These are phyloP conservation scores for Dasysyrphus tricinctus DNA, from an alignment of 2,888 invertebrate species.

Conservation along the genomic window DNA sequence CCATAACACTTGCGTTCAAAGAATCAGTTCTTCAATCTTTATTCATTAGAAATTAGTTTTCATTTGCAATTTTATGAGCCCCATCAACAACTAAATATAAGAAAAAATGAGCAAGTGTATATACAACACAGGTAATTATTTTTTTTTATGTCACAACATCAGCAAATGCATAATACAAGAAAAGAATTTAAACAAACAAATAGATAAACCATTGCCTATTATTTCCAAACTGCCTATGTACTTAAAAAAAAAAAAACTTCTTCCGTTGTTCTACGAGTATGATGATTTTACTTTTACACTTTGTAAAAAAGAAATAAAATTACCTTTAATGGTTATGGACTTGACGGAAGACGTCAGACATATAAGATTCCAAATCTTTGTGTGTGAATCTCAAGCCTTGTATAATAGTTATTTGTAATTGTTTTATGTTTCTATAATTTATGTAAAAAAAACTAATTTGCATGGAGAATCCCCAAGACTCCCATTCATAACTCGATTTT, in stretches of 20 bases:
- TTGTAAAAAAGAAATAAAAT: slow-evolving; percentile 31
- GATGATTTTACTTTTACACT: slow-evolving; percentile 33
- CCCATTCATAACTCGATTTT: slow-evolving; percentile 42
- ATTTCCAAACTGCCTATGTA: background rate
- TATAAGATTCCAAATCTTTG: background rate
- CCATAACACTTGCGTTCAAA: no score
- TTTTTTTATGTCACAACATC: background rate
- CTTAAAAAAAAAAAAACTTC: background rate
- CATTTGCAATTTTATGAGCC: no score
- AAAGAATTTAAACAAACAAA: slow-evolving; percentile 8
- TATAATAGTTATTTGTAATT: slow-evolving; percentile 29
- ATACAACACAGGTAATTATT: background rate
- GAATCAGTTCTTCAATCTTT: no score
- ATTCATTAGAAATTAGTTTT: no score
- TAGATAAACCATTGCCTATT: background rate
- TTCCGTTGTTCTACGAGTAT: slow-evolving; percentile 37
- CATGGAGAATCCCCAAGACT: slow-evolving; percentile 25
- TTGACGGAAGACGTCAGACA: slow-evolving; percentile 46
- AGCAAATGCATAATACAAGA: slow-evolving; percentile 13
- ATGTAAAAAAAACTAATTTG: slow-evolving; percentile 33
- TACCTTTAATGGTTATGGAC: slow-evolving; percentile 52
- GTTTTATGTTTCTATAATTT: slow-evolving; percentile 36
- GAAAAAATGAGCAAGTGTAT: background rate
- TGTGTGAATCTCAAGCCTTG: slow-evolving; percentile 13
- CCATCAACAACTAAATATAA: no score